Conservation (phyloP, 2,888 invertebrate genomes). For the Epirrhoe alternata region DNA sequence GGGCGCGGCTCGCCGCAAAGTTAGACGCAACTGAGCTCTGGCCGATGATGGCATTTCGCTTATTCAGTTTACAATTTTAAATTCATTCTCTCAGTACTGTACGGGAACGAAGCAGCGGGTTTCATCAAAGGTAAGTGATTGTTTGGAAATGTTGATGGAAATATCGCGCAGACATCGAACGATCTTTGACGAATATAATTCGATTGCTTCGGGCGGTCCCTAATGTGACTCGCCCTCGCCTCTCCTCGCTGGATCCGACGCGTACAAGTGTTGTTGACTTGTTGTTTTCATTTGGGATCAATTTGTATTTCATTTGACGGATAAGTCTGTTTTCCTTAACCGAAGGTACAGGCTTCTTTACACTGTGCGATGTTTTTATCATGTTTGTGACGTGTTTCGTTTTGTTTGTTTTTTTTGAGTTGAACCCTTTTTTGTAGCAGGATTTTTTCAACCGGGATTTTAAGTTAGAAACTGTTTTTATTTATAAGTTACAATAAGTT, state of each 20-base stretch:
- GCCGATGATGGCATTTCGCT: conserved; percentile 76
- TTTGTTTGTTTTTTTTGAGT: background rate
- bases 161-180: conserved; percentile 36
- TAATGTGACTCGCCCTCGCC: conserved; percentile 70
- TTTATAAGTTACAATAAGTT: too few relatives aligned
- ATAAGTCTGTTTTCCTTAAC: conserved; percentile 32
- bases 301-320: conserved; percentile 59
- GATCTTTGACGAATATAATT: conserved; percentile 60
- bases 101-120: conserved; percentile 27
- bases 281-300: conserved; percentile 77
- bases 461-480: too few relatives aligned
- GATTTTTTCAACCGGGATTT: too few relatives aligned
- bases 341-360: conserved; percentile 38
- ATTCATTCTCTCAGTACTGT: conserved; percentile 49
- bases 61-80: conserved; percentile 60
- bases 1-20: conserved; percentile 85
- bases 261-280: conserved; percentile 77
- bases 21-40: conserved; percentile 83
- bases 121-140: conserved; percentile 63
- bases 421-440: background rate
- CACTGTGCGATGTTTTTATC: conserved; percentile 36
- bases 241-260: conserved; percentile 59
- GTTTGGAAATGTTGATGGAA: conserved; percentile 35
- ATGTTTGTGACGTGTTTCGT: conserved; percentile 2
- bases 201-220: conserved; percentile 68